Percentiles rank a stretch among this genome's conserved stretches.
phyloP scores from a whole-genome alignment of 2,113 vertebrate genomes.

The Equus quagga region DNA sequence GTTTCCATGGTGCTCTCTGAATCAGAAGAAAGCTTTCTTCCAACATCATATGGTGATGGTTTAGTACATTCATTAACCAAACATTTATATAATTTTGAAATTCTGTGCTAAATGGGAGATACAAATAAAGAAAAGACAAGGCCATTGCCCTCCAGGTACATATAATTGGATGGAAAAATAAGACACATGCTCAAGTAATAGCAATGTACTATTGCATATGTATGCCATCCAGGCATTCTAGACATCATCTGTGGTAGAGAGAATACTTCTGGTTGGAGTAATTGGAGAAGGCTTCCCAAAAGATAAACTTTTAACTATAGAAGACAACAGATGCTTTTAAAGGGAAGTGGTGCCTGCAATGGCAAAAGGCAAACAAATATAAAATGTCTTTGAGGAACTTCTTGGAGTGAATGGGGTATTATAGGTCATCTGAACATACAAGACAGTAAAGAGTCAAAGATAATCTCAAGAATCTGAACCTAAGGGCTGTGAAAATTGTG shows the following conservation, averaged over 20 bases:
- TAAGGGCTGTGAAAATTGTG: not conserved
- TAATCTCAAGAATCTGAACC: not conserved
- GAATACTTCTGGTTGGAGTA: not conserved
- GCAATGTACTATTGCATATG: not conserved
- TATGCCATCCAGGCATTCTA: not conserved
- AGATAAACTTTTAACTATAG: not conserved
- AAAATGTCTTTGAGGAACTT: not conserved
- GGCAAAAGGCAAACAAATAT: not conserved
- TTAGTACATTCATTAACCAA: not conserved
- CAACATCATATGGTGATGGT: not conserved
- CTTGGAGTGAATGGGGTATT: not conserved
- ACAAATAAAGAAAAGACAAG: not conserved
- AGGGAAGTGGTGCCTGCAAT: not conserved
- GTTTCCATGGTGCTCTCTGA: not conserved
- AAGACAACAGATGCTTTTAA: not conserved
- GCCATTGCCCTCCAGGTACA: not conserved
- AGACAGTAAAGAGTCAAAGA: not conserved
- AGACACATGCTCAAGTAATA: not conserved
- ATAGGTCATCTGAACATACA: not conserved
- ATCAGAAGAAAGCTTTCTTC: not conserved
- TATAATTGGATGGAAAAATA: not conserved
- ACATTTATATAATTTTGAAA: not conserved
- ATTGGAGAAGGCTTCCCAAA: not conserved
- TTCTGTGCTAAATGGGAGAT: not conserved
- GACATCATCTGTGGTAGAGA: not conserved